Evolutionary conservation across 2,888 invertebrate species (phyloP).

Genomic region (Willowsia nigromaculata): DNA sequence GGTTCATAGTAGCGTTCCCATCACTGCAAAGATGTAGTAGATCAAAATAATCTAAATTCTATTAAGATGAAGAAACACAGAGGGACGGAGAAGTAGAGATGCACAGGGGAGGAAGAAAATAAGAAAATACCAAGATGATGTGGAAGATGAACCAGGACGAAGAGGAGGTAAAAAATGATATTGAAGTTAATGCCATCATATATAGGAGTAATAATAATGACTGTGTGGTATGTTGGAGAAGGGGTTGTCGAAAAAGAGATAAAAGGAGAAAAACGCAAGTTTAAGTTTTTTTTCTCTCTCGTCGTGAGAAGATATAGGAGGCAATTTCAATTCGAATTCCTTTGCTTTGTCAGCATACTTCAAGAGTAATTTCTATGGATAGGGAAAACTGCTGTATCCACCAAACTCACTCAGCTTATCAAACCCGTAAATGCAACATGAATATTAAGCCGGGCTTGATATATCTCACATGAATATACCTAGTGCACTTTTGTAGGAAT

Average conservation of each 20-base stretch:
- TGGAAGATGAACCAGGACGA: neutral
- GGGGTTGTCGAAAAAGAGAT: neutral
- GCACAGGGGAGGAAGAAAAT: neutral
- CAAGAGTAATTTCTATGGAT: neutral
- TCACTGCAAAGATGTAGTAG: conserved; percentile 11
- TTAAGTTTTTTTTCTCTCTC: conserved; percentile 24
- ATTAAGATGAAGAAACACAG: conserved; percentile 55
- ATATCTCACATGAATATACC: neutral
- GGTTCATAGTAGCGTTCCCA: neutral
- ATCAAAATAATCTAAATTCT: conserved; percentile 71
- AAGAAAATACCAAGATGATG: neutral
- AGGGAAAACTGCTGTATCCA: neutral
- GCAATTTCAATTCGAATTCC: conserved; percentile 57
- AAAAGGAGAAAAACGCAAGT: neutral
- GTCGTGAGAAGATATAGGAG: conserved; percentile 6
- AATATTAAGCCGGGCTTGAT: neutral
- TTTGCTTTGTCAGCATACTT: conserved; percentile 56
- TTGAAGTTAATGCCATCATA: conserved; percentile 44
- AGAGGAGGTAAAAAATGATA: conserved; percentile 18
- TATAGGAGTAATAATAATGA: neutral
- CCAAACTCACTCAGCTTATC: conserved; percentile 9
- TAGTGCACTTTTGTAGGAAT: too few species aligned
- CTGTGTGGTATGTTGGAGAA: neutral
- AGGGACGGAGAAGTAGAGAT: neutral
- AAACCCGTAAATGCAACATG: conserved; percentile 3